phyloP scores from a whole-genome alignment of 2,888 invertebrate genomes.

The Philereme transversata region DNA sequence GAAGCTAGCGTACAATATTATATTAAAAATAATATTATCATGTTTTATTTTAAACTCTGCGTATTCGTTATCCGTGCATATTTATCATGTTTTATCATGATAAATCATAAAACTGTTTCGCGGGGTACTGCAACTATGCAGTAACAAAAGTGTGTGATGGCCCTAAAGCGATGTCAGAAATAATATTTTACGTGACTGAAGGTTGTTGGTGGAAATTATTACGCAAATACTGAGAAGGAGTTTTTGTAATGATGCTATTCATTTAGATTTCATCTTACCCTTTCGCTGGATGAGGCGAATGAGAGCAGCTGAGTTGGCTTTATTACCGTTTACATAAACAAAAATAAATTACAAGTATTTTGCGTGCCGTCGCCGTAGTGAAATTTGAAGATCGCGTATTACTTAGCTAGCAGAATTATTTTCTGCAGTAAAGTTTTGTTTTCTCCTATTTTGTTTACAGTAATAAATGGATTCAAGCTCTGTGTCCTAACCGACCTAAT shows the following conservation, averaged over 20 bases:
- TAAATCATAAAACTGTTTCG: too few species aligned
- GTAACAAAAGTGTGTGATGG: neutral
- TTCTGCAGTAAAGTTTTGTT: too few species aligned
- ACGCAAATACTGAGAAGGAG: conserved; percentile 15
- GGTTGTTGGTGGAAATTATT: conserved; percentile 14
- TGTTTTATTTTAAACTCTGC: too few species aligned
- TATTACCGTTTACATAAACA: conserved; percentile 2
- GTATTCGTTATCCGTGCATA: too few species aligned
- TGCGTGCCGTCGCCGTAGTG: neutral
- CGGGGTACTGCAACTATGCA: too few species aligned
- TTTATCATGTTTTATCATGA: too few species aligned
- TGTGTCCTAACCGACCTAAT: too few species aligned
- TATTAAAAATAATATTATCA: too few species aligned
- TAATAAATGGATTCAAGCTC: too few species aligned
- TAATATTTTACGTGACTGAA: conserved; percentile 24
- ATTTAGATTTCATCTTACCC: conserved; percentile 19
- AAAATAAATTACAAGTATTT: conserved; percentile 6
- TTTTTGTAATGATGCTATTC: conserved; percentile 20
- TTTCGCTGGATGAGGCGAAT: conserved; percentile 7
- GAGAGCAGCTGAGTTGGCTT: conserved; percentile 8
- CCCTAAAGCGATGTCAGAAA: conserved; percentile 6
- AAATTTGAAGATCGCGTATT: too few species aligned
- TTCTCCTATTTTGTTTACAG: neutral
- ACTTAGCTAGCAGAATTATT: too few species aligned
- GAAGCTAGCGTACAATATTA: too few species aligned